These are phyloP conservation scores for Agriopis marginaria DNA, from an alignment of 2,888 invertebrate genomes.

Conservation along the genomic window DNA sequence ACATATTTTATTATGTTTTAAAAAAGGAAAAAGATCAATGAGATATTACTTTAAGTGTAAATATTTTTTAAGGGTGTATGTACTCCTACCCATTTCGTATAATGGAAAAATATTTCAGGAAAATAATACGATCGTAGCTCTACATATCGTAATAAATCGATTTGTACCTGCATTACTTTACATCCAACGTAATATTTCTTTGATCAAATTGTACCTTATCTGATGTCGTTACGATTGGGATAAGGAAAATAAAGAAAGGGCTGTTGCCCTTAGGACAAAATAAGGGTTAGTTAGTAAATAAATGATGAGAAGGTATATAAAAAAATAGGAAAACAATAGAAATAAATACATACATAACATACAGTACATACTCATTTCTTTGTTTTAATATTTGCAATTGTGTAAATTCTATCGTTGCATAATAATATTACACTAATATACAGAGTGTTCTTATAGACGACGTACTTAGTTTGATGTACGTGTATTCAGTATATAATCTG, in stretches of 20 bases:
- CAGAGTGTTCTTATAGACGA: too few species aligned
- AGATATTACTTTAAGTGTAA: too few species aligned
- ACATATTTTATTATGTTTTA: too few species aligned
- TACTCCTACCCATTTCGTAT: not conserved
- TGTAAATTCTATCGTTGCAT: too few species aligned
- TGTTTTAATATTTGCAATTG: too few species aligned
- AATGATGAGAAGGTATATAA: not conserved
- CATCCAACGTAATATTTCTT: constrained; percentile 17
- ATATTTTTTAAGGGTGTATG: not conserved
- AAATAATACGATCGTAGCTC: not conserved
- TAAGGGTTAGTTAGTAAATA: constrained; percentile 20
- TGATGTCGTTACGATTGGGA: constrained; percentile 57
- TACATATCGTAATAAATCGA: not conserved
- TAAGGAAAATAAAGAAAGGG: constrained; percentile 48
- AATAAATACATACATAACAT: too few species aligned
- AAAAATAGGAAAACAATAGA: not conserved
- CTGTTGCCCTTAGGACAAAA: constrained; percentile 45
- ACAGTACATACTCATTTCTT: too few species aligned
- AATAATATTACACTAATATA: too few species aligned
- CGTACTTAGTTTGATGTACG: too few species aligned
- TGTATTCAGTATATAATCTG: too few species aligned
- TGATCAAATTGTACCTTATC: constrained; percentile 39
- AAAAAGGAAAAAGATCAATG: too few species aligned
- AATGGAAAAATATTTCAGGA: too few species aligned
- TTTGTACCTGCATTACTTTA: constrained; percentile 10